Conservation (phyloP, 2,888 invertebrate species). For the Hemaris fuciformis region DNA sequence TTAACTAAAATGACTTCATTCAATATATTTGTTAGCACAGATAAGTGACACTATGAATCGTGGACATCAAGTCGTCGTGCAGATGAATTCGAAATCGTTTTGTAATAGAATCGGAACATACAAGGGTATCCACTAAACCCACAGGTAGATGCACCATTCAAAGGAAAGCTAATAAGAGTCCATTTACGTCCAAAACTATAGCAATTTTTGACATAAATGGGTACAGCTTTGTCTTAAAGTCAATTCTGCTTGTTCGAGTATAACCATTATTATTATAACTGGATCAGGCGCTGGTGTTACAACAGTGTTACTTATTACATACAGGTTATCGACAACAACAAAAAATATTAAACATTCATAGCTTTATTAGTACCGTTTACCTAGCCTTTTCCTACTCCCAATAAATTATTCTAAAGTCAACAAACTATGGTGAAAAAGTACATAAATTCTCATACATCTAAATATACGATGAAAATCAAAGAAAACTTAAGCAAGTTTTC, state of each 20-base stretch:
- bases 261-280: background rate
- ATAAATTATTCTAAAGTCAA: no score
- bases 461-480: no score
- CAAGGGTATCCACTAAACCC: conserved; percentile 40
- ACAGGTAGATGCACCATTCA: conserved; percentile 32
- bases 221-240: conserved; percentile 29
- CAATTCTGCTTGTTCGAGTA: conserved; percentile 32
- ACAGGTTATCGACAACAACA: background rate
- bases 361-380: conserved; percentile 9
- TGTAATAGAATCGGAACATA: conserved; percentile 25
- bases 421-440: no score
- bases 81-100: background rate
- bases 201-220: conserved; percentile 29
- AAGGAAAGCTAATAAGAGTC: conserved; percentile 51
- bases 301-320: background rate
- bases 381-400: background rate
- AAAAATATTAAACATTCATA: conserved; percentile 3
- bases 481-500: no score
- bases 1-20: background rate
- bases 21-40: conserved; percentile 1
- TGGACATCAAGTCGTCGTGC: conserved; percentile 7
- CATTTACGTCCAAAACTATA: conserved; percentile 36
- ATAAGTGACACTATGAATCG: conserved; percentile 4
- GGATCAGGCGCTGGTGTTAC: background rate
- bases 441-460: no score